Conservation (phyloP, 2,888 invertebrate species). For the Ophion ventricosus region DNA sequence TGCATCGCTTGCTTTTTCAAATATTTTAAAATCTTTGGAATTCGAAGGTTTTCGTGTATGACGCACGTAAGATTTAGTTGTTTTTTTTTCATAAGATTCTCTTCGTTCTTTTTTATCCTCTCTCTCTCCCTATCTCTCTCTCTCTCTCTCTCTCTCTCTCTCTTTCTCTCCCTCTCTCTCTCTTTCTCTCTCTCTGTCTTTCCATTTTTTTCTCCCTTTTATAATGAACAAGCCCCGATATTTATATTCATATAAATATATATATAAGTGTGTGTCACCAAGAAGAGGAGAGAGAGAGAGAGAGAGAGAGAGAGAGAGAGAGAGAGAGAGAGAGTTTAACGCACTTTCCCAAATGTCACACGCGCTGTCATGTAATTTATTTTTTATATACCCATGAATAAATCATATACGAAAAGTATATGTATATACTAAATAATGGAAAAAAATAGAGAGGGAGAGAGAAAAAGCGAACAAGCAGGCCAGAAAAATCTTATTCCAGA, state of each 20-base stretch:
- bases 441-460: not conserved
- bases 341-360: constrained; percentile 38
- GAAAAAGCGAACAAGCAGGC: not conserved
- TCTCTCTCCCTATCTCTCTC: too few species aligned
- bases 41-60: not conserved
- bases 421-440: not conserved
- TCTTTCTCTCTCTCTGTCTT: too few species aligned
- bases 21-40: not conserved
- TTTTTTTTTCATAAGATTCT: not conserved
- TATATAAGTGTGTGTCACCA: constrained; percentile 1
- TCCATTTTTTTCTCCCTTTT: not conserved
- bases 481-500: not conserved
- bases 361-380: constrained; percentile 55
- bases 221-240: not conserved
- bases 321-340: constrained; percentile 38
- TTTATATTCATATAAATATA: constrained; percentile 1
- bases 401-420: not conserved
- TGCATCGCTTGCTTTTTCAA: constrained; percentile 7
- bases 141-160: too few species aligned
- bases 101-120: too few species aligned
- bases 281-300: constrained; percentile 1
- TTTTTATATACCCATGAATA: constrained; percentile 29
- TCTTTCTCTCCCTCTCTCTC: too few species aligned
- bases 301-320: too few species aligned
- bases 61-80: constrained; percentile 39